Conservation (phyloP, 2,888 invertebrate genomes). For the Callosobruchus maculatus region DNA sequence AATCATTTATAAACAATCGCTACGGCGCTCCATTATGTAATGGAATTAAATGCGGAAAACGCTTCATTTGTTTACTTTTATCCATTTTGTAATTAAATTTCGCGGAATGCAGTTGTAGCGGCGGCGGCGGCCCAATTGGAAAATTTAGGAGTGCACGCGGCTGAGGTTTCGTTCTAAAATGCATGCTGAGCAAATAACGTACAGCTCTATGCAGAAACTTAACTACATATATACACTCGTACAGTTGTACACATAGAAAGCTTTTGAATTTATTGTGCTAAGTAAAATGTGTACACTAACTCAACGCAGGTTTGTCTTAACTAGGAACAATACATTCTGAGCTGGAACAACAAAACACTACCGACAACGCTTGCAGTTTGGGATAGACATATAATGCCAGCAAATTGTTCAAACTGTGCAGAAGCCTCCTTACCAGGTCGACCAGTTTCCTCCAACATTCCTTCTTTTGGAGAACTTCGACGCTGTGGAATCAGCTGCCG, state of each 20-base stretch:
- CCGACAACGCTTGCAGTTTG: no score
- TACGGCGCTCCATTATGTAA: not conserved
- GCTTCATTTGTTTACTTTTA: not conserved
- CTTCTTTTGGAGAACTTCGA: no score
- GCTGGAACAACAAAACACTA: no score
- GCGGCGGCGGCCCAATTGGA: not conserved
- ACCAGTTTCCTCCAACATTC: no score
- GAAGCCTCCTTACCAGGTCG: no score
- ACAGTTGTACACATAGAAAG: not conserved
- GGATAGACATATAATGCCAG: no score
- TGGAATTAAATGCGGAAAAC: not conserved
- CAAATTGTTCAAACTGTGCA: no score
- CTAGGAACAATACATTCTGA: no score
- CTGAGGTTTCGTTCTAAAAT: not conserved
- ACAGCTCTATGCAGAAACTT: not conserved
- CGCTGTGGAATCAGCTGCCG: no score
- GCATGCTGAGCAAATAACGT: not conserved
- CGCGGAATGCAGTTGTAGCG: not conserved
- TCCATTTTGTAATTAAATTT: not conserved
- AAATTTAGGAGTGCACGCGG: not conserved
- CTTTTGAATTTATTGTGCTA: not conserved
- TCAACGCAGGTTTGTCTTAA: not conserved
- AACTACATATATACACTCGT: not conserved
- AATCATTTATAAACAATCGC: conserved; percentile 36
- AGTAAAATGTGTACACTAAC: not conserved